Conservation (phyloP, 2,113 vertebrate genomes). For the Columba janthina region DNA sequence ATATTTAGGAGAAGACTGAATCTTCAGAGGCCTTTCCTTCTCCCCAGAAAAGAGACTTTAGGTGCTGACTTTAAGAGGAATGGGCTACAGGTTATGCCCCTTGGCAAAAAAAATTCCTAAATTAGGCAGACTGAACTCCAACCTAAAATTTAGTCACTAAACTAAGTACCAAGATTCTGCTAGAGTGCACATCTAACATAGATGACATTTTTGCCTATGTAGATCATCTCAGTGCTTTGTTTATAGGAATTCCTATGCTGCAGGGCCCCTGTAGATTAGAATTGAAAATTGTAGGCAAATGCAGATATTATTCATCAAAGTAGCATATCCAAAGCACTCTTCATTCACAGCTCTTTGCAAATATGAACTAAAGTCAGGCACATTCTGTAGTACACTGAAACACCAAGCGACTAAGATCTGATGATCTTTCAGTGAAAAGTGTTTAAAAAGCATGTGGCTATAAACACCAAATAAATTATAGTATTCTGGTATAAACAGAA, state of each 20-base stretch:
- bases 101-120: background rate
- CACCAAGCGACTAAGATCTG: background rate
- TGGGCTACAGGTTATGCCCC: rapidly evolving
- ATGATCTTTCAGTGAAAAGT: background rate
- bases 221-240: background rate
- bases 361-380: background rate
- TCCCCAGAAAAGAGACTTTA: background rate
- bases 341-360: background rate
- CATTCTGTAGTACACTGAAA: background rate
- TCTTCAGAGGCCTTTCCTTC: background rate
- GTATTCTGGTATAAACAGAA: background rate
- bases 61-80: background rate
- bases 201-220: background rate
- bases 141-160: background rate
- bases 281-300: background rate
- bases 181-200: background rate
- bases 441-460: background rate
- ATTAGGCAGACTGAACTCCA: background rate
- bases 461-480: background rate
- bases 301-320: background rate
- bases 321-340: background rate
- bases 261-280: background rate
- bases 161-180: background rate
- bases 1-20: background rate
- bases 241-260: background rate